Base-by-base conservation (phyloP, 2,888 invertebrate genomes). In the Hypolimnas misippus region DNA sequence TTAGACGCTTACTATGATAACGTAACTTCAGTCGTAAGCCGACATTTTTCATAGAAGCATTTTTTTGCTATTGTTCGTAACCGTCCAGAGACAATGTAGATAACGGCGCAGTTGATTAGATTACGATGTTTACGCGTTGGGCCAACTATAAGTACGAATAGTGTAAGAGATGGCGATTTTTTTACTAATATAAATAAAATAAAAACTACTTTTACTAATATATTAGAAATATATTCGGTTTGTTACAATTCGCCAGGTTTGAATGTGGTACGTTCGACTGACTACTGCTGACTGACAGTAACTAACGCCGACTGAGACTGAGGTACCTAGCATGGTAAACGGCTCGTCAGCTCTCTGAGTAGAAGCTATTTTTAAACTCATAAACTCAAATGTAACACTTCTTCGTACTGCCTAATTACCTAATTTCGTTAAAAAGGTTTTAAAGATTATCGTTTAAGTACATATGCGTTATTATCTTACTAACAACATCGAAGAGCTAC, bases 31-130 rank as follows among this genome's bases (percentile, higher is more conserved):
- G 14, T 33, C 7, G 51, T n/a, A 12, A 33, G 31, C 29, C n/a
- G 42, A 31, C 3, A 3, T 50, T 49, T 25, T 17, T 29, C 29
- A 55, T 54, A 57, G 58, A 63, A 63, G 31, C 38, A 57, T 57
- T 54, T 38, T 38, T 35, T 40, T 6, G 38, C 29, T 42, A 55
- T 55, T 42, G 29, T 25, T 55, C 54, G 25, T 55, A 57, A 53
- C 49, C 58, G 66, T 62, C 56, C 49, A 63, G 59, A 64, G 61
- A 63, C 62, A 67, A 69, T 49, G 40, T 25, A 60, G 70, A 70
- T 69, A 69, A 65, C 53, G 50, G 55, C 56, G 35, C 54, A 53
- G 57, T 57, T 65, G 71, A 73, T 73, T 61, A 73, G 72, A 73
- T 73, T 64, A 66, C 25, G 38, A 14, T 33, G 64, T 64, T 67